Evolutionary conservation across 2,113 vertebrate species (phyloP).

Genomic region (Zosterops hypoxanthus): DNA sequence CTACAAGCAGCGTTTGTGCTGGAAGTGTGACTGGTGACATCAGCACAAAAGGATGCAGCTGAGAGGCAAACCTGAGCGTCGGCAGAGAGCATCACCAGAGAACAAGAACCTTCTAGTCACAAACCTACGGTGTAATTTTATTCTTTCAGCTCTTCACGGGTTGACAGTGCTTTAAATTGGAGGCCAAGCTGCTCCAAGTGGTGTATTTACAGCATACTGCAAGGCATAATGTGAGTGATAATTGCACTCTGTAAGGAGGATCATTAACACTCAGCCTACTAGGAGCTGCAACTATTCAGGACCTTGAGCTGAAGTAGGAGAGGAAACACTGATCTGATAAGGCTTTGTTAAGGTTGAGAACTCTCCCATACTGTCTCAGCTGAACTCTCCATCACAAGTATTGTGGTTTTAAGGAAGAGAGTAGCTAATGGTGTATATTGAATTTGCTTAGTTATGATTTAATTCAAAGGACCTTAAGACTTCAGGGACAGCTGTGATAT

Average conservation of each 20-base stretch:
- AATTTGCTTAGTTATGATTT: not conserved
- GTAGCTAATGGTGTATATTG: not conserved
- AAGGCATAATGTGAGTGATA: not conserved
- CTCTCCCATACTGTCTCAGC: not conserved
- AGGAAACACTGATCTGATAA: constrained; percentile 6
- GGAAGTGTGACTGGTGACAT: not conserved
- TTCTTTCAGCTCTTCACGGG: not conserved
- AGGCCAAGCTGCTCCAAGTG: not conserved
- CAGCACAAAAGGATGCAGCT: not conserved
- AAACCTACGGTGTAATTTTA: not conserved
- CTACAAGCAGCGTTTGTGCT: not conserved
- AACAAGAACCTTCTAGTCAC: not conserved
- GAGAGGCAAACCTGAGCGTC: not conserved
- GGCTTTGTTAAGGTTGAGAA: constrained; percentile 39
- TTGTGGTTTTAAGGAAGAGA: not conserved
- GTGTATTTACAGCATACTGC: not conserved
- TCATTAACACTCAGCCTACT: constrained; percentile 13
- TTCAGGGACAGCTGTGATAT: not conserved
- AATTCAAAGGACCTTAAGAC: not conserved
- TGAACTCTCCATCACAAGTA: not conserved
- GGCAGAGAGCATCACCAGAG: not conserved
- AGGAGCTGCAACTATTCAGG: not conserved
- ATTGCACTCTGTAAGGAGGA: not conserved
- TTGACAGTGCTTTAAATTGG: not conserved
- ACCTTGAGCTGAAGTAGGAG: constrained; percentile 3